Percentiles rank a stretch among this genome's conserved stretches.
These are phyloP conservation scores for Amorpha juglandis DNA, from an alignment of 2,888 invertebrate species.

Conservation along the genomic window DNA sequence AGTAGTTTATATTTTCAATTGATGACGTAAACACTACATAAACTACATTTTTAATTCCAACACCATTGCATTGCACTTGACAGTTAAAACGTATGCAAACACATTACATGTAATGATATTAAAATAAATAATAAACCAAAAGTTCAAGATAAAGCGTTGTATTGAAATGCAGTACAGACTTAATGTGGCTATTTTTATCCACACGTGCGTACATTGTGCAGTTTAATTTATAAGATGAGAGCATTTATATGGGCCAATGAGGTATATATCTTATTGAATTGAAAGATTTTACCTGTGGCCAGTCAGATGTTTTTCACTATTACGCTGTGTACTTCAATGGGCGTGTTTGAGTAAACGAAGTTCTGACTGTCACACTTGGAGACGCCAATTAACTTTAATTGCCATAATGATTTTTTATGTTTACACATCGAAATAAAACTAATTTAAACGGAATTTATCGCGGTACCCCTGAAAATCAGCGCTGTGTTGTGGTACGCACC, in stretches of 20 bases:
- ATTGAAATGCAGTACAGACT: constrained; percentile 17
- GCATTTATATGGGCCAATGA: not conserved
- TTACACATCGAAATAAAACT: too few species aligned
- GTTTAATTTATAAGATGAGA: constrained; percentile 1
- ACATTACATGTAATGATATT: not conserved
- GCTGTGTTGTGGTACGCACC: too few species aligned
- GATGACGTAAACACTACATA: not conserved
- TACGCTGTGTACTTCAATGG: too few species aligned
- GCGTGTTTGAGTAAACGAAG: too few species aligned
- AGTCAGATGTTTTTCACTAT: not conserved
- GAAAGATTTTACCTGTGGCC: not conserved
- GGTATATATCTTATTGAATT: not conserved
- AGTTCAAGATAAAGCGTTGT: constrained; percentile 5
- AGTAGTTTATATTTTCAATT: too few species aligned
- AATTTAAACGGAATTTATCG: too few species aligned
- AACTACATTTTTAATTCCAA: not conserved
- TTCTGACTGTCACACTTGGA: too few species aligned
- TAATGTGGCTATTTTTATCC: constrained; percentile 1
- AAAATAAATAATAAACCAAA: constrained; percentile 3
- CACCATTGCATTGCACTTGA: not conserved
- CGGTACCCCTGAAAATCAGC: too few species aligned
- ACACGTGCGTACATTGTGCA: constrained; percentile 11
- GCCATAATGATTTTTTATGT: too few species aligned
- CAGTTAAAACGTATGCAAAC: not conserved
- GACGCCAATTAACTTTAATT: too few species aligned